Base-by-base conservation (phyloP, 2,888 invertebrate species). In the Stenotaenia linearis region DNA sequence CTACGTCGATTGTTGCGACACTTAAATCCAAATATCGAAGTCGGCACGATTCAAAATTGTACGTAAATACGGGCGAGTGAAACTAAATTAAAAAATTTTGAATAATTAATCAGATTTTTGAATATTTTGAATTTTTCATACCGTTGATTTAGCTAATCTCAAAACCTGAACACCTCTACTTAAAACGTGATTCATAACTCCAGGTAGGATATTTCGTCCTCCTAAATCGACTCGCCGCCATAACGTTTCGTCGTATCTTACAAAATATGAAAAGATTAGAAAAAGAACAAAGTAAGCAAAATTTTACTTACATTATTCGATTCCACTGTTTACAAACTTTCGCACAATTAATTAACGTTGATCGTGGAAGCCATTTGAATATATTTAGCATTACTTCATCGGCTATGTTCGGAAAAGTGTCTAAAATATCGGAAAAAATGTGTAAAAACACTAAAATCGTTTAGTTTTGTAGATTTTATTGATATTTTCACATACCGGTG, bases 11-110 rank as follows among this genome's bases (percentile, higher is more conserved):
- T 0, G 90, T 88, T 0, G 91, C 90, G 91, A 96, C 93, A 84
- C 95, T 94, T 12, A 97, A 88, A 86, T 97, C 97, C 81, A 97
- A 87, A 86, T 92, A 95, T 84, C 94, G 92, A n/a, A 97, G 87
- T 81, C 83, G 84, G 9, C 83, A 25, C 56, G 84, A 80, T 69
- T 85, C 85, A 80, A 4, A 82, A 80, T 79, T 28, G 45, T 23
- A 9, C 18, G 10, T 37, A n/a, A 32, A 21, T 18, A 79, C 21
- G 25, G 61, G 35, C 28, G 56, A 45, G 4, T 45, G n/a, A 45
- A 45, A 12, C 6, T 15, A 18, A 15, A 45, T n/a, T 9, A 45
- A 45, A 45, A 45, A n/a, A n/a, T n/a, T n/a, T n/a, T n/a, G n/a
- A n/a, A n/a, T n/a, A n/a, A n/a, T n/a, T n/a, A n/a, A n/a, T n/a